These are phyloP conservation scores for Phyllotreta striolata DNA, from an alignment of 2,888 invertebrate genomes.

Conservation along the genomic window DNA sequence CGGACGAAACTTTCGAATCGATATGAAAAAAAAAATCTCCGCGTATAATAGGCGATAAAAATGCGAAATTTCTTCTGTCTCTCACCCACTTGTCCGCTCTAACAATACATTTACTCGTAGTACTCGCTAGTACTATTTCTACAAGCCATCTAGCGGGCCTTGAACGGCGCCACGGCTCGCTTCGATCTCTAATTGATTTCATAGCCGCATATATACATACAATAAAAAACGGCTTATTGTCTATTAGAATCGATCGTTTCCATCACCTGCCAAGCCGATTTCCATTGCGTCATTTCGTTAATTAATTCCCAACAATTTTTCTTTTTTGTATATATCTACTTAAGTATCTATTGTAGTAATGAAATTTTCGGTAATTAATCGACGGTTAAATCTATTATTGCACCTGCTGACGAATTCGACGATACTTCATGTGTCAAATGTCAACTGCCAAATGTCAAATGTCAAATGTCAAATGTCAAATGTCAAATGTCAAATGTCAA, in stretches of 20 bases:
- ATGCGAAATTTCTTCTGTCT: slow-evolving; percentile 37
- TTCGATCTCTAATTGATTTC: slow-evolving; percentile 51
- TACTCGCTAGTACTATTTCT: slow-evolving; percentile 41
- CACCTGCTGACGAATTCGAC: too few species aligned
- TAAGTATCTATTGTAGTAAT: too few species aligned
- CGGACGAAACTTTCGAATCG: too few species aligned
- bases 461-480: too few species aligned
- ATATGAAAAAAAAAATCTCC: too few species aligned
- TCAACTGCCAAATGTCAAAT: too few species aligned
- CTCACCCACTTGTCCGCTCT: slow-evolving; percentile 46
- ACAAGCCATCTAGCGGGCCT: slow-evolving; percentile 49
- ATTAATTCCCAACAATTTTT: background rate
- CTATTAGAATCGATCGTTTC: slow-evolving; percentile 20
- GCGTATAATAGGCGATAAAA: too few species aligned
- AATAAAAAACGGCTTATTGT: slow-evolving; percentile 43
- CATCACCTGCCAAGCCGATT: slow-evolving; percentile 25
- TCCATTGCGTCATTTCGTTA: slow-evolving; percentile 16
- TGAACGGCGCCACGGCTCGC: slow-evolving; percentile 52
- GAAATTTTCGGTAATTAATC: too few species aligned
- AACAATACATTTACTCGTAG: slow-evolving; percentile 24
- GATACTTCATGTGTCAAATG: too few species aligned
- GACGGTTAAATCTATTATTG: too few species aligned
- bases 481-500: too few species aligned
- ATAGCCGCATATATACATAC: slow-evolving; percentile 31
- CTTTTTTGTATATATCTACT: background rate